A percentile compares a stretch with the other conserved stretches of the same genome.
These are phyloP conservation scores for Callosobruchus maculatus DNA, from an alignment of 2,888 invertebrate species.

Conservation along the genomic window DNA sequence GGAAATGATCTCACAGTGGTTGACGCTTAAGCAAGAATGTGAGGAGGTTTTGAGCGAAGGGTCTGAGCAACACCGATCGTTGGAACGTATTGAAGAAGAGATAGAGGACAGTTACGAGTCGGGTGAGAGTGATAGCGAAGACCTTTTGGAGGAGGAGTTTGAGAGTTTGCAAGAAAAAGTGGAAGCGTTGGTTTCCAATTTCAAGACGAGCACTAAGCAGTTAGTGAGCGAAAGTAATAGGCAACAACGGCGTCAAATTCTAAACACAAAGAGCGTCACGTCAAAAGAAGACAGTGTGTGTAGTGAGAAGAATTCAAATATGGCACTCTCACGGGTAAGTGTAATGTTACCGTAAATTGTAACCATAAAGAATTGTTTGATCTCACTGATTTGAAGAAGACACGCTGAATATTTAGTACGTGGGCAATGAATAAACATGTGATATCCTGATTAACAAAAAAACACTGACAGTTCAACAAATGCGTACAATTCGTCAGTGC, in stretches of 20 bases:
- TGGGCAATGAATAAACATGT: too few species aligned
- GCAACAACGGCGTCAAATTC: constrained; percentile 2
- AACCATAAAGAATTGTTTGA: too few species aligned
- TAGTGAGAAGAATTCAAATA: not conserved
- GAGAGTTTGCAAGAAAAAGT: constrained; percentile 68
- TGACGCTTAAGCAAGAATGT: constrained; percentile 82
- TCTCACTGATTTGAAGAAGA: too few species aligned
- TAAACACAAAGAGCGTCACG: not conserved
- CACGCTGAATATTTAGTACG: too few species aligned
- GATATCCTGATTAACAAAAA: too few species aligned
- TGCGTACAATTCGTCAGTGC: too few species aligned
- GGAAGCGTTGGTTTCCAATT: constrained; percentile 67
- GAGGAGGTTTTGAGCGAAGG: constrained; percentile 71
- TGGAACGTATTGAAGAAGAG: constrained; percentile 57
- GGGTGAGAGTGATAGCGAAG: constrained; percentile 33
- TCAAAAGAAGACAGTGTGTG: not conserved
- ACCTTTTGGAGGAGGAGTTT: constrained; percentile 56
- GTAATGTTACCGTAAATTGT: not conserved
- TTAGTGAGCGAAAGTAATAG: constrained; percentile 51
- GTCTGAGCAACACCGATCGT: constrained; percentile 52
- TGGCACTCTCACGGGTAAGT: not conserved
- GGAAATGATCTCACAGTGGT: constrained; percentile 78
- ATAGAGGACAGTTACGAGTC: constrained; percentile 35
- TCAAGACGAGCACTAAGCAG: constrained; percentile 67
- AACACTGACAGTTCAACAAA: too few species aligned